Base-by-base conservation (phyloP, 2,888 invertebrate species). In the Ceratothoa steindachneri region DNA sequence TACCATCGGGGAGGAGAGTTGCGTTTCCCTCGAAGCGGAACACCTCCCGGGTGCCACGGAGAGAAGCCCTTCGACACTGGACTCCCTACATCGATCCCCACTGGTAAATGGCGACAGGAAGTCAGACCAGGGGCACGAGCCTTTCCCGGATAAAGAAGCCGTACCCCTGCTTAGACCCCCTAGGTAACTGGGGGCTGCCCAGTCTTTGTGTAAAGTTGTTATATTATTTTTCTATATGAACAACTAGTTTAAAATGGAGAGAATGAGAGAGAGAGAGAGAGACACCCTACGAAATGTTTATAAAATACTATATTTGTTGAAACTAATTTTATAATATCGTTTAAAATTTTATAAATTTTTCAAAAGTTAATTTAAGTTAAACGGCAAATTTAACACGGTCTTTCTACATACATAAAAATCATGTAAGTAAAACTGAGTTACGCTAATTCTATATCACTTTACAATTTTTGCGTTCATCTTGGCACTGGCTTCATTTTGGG, bases 71-170 rank as follows among this genome's bases (percentile, higher is more conserved):
- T 55, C 73, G 7, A 51, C 70, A 12, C 30, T 73, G 22, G 72
- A 69, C 7, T 75, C 75, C 7, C 30, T 75, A 19, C 75, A 75
- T 12, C 30, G 75, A 4, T 75, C 75, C 1, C 72, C 72, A 24
- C 9, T 5, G 5, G 60, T 9, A 24, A 60, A 7, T 7, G 5
- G 7, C 19, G 60, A 5, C 9, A 60, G 24, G n/a, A 19, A 9
- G n/a, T 24, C 60, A 7, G 9, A n/a, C 7, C 60, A n/a, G 19
- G 9, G n/a, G n/a, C 5, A 29, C 28, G 53, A 72, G 24, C 67
- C 30, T 51, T 70, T 72, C 9, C 67, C 67, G 2, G 72, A 75
- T 55, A 69, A 75, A 22, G 75, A 71, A 7, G 72, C 72, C 27
- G 9, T 9, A 19, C 75, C 75, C 29, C 75, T 75, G 2, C 69